Conservation (phyloP, 2,797 vertebrate species). For the Botia almorhae region DNA sequence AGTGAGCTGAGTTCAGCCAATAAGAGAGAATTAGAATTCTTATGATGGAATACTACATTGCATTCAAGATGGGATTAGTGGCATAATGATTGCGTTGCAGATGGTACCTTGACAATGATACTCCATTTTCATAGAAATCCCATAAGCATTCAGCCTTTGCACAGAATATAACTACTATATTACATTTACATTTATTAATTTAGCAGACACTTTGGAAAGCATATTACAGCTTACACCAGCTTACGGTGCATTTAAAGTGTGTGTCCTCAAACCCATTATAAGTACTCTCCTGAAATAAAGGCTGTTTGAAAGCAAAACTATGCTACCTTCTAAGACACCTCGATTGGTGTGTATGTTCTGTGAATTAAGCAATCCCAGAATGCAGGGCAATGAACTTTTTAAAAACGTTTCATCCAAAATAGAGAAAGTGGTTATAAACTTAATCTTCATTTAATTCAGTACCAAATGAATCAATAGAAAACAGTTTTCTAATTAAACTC, state of each 20-base stretch:
- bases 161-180: not conserved
- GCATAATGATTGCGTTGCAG: not conserved
- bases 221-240: not conserved
- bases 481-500: too few species aligned
- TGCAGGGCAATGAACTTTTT: too few species aligned
- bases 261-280: not conserved
- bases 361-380: too few species aligned
- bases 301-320: not conserved
- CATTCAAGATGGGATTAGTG: not conserved
- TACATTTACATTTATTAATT: not conserved
- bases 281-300: not conserved
- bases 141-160: not conserved
- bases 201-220: slow-evolving; percentile 7
- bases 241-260: not conserved
- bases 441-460: too few species aligned
- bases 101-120: slow-evolving; percentile 14
- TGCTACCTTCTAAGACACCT: too few species aligned
- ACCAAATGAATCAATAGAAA: too few species aligned
- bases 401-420: too few species aligned
- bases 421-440: too few species aligned
- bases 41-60: not conserved
- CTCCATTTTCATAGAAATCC: slow-evolving; percentile 16
- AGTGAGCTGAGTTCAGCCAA: not conserved
- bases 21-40: not conserved
- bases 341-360: too few species aligned